Evolutionary conservation across 2,113 vertebrate species (phyloP).

Genomic region (Picathartes gymnocephalus): DNA sequence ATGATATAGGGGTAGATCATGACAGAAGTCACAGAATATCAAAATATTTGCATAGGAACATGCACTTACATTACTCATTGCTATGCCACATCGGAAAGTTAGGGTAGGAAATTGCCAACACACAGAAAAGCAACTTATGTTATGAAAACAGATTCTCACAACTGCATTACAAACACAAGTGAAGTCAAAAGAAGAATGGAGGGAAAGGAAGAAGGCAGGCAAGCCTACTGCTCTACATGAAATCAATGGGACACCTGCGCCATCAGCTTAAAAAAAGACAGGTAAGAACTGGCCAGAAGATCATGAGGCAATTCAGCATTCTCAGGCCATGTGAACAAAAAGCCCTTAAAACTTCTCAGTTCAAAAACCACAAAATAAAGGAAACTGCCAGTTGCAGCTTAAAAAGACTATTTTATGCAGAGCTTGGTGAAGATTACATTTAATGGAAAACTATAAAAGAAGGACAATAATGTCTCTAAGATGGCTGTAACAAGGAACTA

Average conservation of each 20-base stretch:
- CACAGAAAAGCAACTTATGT: background rate
- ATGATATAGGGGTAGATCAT: background rate
- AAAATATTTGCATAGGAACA: background rate
- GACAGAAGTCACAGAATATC: background rate
- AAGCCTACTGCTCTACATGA: background rate
- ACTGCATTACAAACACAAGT: background rate
- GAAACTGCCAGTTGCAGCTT: background rate
- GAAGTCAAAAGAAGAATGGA: conserved; percentile 34
- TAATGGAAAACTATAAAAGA: background rate
- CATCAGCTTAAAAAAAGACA: background rate
- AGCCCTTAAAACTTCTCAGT: background rate
- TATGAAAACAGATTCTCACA: background rate
- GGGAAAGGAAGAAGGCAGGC: background rate
- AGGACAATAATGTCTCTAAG: background rate
- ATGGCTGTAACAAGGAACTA: background rate
- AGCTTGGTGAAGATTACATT: background rate
- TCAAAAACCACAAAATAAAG: background rate
- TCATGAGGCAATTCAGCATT: conserved; percentile 15
- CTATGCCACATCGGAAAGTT: background rate
- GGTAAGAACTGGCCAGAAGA: background rate
- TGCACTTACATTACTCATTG: background rate
- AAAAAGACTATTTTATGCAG: background rate
- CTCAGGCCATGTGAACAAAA: conserved; percentile 39
- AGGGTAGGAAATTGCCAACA: background rate
- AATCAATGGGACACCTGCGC: background rate